Evolutionary conservation across 1,140 invertebrate genomes (phyloP).

Genomic region (Diprion similis): DNA sequence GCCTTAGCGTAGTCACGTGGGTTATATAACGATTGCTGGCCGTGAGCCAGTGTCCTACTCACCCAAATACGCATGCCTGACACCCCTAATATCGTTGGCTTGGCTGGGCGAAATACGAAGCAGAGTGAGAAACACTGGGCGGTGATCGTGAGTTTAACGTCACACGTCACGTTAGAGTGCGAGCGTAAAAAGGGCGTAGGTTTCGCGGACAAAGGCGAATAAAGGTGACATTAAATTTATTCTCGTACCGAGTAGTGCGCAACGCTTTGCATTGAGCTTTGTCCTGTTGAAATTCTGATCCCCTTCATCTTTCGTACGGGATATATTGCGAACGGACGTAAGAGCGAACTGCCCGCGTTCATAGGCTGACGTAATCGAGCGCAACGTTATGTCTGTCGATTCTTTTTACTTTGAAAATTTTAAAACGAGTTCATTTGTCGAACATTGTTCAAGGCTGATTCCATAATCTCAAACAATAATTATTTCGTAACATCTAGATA

Average conservation of each 20-base stretch:
- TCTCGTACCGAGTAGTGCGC: too few species aligned
- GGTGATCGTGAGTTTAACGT: slow-evolving; percentile 8
- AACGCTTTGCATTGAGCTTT: too few species aligned
- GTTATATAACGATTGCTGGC: slow-evolving; percentile 42
- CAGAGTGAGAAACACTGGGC: slow-evolving; percentile 23
- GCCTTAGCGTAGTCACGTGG: background rate
- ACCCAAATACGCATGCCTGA: slow-evolving; percentile 19
- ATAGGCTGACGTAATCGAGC: slow-evolving; percentile 1
- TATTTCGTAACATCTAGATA: background rate
- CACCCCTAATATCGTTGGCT: too few species aligned
- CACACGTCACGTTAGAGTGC: background rate
- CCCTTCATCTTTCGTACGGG: too few species aligned
- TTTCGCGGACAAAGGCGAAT: background rate
- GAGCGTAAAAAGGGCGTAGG: slow-evolving; percentile 12
- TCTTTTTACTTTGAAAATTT: background rate
- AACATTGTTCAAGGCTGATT: background rate
- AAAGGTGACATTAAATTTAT: background rate
- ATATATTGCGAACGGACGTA: background rate
- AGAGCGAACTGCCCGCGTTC: background rate
- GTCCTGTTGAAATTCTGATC: too few species aligned
- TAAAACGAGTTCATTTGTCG: background rate
- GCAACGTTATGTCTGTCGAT: background rate
- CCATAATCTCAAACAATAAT: background rate
- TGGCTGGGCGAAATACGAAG: slow-evolving; percentile 9
- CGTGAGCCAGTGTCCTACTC: slow-evolving; percentile 37